Conservation (phyloP, 1,140 invertebrate genomes). For the Rhyzopertha dominica region DNA sequence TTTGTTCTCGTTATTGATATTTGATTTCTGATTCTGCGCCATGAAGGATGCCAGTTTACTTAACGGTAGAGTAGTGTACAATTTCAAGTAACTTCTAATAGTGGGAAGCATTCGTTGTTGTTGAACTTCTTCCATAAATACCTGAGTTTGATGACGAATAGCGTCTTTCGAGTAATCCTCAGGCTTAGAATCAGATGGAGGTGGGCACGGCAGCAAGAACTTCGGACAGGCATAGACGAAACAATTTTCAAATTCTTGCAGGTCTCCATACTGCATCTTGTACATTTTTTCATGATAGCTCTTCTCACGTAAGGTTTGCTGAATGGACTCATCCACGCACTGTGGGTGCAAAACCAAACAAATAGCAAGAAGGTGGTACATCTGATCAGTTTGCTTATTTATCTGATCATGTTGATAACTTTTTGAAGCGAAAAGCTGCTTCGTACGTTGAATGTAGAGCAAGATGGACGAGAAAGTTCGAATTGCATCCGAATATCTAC, state of each 20-base stretch:
- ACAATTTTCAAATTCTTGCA: conserved; percentile 87
- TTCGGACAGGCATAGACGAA: conserved; percentile 95
- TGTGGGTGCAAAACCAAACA: conserved; percentile 97
- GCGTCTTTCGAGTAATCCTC: conserved; percentile 78
- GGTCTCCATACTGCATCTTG: conserved; percentile 93
- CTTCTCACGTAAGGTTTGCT: conserved; percentile 85
- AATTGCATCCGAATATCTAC: conserved; percentile 97
- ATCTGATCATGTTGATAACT: conserved; percentile 97
- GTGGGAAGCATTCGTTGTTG: conserved; percentile 94
- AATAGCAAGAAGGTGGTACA: conserved; percentile 95
- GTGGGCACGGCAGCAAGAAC: conserved; percentile 89
- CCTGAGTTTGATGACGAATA: conserved; percentile 73
- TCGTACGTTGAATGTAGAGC: conserved; percentile 94
- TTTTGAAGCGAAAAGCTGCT: conserved; percentile 87
- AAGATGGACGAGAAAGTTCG: conserved; percentile 95
- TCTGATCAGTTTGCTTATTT: conserved; percentile 98
- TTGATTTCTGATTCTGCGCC: conserved; percentile 64
- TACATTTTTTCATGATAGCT: conserved; percentile 95
- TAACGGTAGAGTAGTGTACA: conserved; percentile 95
- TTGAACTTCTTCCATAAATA: conserved; percentile 49
- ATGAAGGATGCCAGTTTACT: conserved; percentile 94
- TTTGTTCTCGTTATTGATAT: conserved; percentile 41
- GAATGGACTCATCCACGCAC: conserved; percentile 96
- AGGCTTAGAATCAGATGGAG: conserved; percentile 63
- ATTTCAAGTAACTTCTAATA: conserved; percentile 88